Evolutionary conservation across 2,888 invertebrate species (phyloP).

Genomic region (Endomychus coccineus): DNA sequence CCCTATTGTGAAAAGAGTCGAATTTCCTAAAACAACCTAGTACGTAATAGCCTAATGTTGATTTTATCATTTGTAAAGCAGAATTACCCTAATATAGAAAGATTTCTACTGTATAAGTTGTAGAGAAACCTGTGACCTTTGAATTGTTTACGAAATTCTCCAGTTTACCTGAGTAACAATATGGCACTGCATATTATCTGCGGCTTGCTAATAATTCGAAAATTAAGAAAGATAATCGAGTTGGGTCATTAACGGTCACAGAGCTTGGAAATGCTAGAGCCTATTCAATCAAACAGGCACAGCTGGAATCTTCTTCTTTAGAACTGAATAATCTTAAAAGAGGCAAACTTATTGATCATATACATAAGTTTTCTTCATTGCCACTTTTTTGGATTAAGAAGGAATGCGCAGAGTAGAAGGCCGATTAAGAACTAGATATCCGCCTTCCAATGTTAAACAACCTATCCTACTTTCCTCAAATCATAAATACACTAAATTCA

Average conservation of each 20-base stretch:
- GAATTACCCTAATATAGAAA: constrained; percentile 2
- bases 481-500: constrained; percentile 9
- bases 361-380: constrained; percentile 4
- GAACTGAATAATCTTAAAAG: constrained; percentile 1
- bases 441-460: constrained; percentile 8
- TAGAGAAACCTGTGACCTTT: background rate
- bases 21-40: constrained; percentile 1
- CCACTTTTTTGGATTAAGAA: constrained; percentile 1
- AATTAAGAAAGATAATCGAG: constrained; percentile 4
- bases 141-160: constrained; percentile 3
- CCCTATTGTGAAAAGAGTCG: constrained; percentile 1
- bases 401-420: constrained; percentile 9
- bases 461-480: constrained; percentile 9
- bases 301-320: constrained; percentile 1
- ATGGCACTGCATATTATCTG: constrained; percentile 7
- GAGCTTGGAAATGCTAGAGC: constrained; percentile 5
- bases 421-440: constrained; percentile 7
- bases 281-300: background rate
- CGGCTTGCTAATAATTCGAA: too few relatives aligned
- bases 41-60: constrained; percentile 3
- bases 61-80: background rate
- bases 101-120: background rate
- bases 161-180: constrained; percentile 5
- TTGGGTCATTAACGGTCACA: constrained; percentile 3
- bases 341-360: background rate